A percentile compares a stretch with the other conserved stretches of the same genome.
These are phyloP conservation scores for Mercenaria mercenaria DNA, from an alignment of 1,140 invertebrate species.

Conservation along the genomic window DNA sequence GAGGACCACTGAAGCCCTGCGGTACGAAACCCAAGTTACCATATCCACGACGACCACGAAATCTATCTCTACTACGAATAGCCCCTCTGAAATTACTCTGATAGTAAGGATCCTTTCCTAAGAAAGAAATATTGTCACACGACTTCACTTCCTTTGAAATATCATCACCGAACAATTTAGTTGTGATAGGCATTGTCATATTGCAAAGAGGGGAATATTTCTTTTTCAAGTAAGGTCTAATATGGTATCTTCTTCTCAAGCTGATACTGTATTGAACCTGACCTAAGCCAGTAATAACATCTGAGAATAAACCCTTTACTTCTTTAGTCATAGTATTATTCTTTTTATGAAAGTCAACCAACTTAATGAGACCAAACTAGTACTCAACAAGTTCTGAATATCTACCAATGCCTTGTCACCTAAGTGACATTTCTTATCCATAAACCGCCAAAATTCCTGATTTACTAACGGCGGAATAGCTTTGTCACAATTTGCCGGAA, in stretches of 20 bases:
- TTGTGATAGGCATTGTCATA: background rate
- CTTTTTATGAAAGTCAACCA: background rate
- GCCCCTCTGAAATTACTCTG: background rate
- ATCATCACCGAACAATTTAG: background rate
- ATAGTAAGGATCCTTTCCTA: background rate
- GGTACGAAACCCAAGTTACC: background rate
- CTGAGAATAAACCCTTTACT: background rate
- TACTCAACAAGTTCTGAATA: slow-evolving; percentile 29
- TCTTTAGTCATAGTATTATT: background rate
- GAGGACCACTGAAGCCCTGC: background rate
- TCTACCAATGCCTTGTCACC: slow-evolving; percentile 17
- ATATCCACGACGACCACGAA: background rate
- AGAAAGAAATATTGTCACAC: background rate
- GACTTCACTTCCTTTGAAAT: background rate
- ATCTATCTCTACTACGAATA: background rate
- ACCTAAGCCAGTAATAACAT: background rate
- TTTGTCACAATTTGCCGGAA: slow-evolving; percentile 3
- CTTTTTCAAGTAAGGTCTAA: background rate
- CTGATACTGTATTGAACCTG: background rate
- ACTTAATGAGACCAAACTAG: slow-evolving; percentile 6
- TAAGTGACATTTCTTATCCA: background rate
- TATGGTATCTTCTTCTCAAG: background rate
- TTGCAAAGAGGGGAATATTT: background rate
- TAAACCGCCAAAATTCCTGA: slow-evolving; percentile 9
- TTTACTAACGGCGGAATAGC: background rate